These are phyloP conservation scores for Saccopteryx bilineata DNA, from an alignment of 2,113 vertebrate genomes.

Conservation along the genomic window DNA sequence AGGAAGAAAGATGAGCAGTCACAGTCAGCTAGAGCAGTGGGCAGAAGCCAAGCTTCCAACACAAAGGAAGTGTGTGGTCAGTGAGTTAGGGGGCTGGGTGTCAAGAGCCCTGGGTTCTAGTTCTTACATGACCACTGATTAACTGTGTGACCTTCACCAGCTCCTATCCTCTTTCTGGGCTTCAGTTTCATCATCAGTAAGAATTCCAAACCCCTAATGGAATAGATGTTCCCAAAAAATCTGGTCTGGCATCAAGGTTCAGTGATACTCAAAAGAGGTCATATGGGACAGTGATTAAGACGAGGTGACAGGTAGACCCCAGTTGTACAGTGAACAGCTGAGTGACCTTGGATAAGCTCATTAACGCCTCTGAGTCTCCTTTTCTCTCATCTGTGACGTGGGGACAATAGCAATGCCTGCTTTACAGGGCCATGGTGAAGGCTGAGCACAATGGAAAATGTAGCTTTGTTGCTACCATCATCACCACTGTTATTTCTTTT, in stretches of 20 bases:
- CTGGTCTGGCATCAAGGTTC: neutral
- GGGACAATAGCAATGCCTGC: neutral
- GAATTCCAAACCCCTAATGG: neutral
- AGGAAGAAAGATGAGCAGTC: neutral
- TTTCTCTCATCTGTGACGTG: neutral
- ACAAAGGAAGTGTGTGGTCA: neutral
- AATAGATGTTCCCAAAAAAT: neutral
- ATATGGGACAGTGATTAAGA: neutral
- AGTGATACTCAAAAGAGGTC: neutral
- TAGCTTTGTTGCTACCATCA: neutral
- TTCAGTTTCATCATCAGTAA: neutral
- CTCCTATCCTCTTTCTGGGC: neutral
- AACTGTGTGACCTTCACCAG: neutral
- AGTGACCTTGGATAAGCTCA: neutral
- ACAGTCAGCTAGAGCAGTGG: neutral
- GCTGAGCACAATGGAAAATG: neutral
- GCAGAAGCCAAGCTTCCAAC: slow-evolving; percentile 20
- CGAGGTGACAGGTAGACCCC: neutral
- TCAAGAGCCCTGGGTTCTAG: neutral
- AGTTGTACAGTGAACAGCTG: neutral
- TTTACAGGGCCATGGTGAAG: neutral
- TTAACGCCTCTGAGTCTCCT: neutral
- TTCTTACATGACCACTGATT: neutral
- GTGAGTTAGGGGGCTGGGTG: neutral
- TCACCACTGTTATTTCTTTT: neutral